Conservation (phyloP, 2,888 invertebrate species). For the Metalampra italica region DNA sequence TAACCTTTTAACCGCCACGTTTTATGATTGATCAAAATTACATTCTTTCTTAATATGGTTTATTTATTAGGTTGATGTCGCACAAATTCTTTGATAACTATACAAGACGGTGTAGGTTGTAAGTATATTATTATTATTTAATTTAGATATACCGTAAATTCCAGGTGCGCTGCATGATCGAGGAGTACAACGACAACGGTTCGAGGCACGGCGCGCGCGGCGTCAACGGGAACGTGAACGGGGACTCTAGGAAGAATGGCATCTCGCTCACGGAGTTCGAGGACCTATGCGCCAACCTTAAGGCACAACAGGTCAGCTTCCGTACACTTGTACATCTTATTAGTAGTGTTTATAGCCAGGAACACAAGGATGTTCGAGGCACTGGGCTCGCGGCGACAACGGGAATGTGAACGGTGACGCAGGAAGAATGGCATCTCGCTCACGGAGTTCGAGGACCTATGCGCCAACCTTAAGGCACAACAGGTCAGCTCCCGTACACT, state of each 20-base stretch:
- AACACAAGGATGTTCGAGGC: constrained; percentile 72
- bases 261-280: constrained; percentile 94
- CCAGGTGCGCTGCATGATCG: constrained; percentile 91
- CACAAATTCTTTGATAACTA: too few species aligned
- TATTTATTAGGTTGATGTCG: too few species aligned
- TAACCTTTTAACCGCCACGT: too few species aligned
- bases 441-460: constrained; percentile 94
- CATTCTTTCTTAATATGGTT: too few species aligned
- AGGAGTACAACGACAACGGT: constrained; percentile 82
- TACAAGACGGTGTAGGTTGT: too few species aligned
- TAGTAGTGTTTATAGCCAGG: constrained; percentile 51
- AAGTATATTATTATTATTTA: too few species aligned
- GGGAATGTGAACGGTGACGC: constrained; percentile 78
- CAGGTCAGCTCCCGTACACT: constrained; percentile 70
- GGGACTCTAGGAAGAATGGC: constrained; percentile 84
- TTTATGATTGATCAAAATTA: too few species aligned
- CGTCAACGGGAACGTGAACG: constrained; percentile 74
- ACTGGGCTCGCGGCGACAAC: constrained; percentile 58
- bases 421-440: constrained; percentile 89
- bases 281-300: constrained; percentile 90
- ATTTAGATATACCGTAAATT: constrained; percentile 5
- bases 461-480: constrained; percentile 90
- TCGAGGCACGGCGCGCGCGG: constrained; percentile 52
- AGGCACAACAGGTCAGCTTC: constrained; percentile 85
- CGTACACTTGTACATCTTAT: too few species aligned